Base-by-base conservation (phyloP, 2,797 vertebrate species). In the Myotis daubentonii region DNA sequence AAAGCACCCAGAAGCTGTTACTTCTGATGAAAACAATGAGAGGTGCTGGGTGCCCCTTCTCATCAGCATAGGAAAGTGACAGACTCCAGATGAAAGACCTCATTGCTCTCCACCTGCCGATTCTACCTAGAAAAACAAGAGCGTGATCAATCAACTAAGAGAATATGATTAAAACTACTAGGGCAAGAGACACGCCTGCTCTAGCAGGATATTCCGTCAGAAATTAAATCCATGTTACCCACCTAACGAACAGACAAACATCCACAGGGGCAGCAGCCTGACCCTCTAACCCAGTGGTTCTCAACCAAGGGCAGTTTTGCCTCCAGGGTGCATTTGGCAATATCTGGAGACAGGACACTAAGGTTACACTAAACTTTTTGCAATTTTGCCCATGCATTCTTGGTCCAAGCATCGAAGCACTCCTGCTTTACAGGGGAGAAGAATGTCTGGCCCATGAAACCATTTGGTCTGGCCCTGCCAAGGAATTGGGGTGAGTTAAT, bases 71-170 rank as follows among this genome's bases (percentile, higher is more conserved):
- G 60, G 57, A 74, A 33, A 80, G 62, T 76, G 33, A 30, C 33
- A 49, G 19, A 78, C 17, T n/a, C 41, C 17, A 47, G 17, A 25
- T 11, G n/a, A n/a, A 74, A 89, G 60, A 49, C 6, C 9, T 33
- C 30, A 11, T 10, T 33, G n/a, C 47, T 83, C 15, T 62, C 17
- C 51, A 22, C 3, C 25, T 0, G 4, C 12, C 1, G 0, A 47
- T 51, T 19, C 41, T n/a, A 65, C 38, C 70, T 79, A n/a, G 72
- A 53, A 86, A 89, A 60, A 25, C 55, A 66, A n/a, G 62, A 49
- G 16, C 0, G 0, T 33, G 30, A 33, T 51, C 36, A 25, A 25
- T 36, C 53, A 16, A 36, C 60, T 16, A 57, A 51, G 44, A 44
- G 4, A 1, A 20, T 7, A 19, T 19, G 22, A 87, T 44, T 55